Evolutionary conservation across 2,797 vertebrate species (phyloP).

Genomic region (Pterois miles): DNA sequence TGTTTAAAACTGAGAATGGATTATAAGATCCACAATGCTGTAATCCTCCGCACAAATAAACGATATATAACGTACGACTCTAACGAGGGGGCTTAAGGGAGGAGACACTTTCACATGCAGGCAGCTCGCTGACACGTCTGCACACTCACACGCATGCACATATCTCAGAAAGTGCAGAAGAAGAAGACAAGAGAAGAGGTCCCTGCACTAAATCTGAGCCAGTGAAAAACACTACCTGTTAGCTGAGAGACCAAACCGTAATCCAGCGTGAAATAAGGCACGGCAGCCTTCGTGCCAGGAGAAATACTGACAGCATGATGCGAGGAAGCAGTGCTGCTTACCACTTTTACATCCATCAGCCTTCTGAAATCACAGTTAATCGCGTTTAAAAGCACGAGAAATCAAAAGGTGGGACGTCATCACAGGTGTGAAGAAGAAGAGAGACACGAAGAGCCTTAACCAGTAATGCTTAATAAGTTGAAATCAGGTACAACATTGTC

Average conservation of each 20-base stretch:
- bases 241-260: not conserved
- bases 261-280: constrained; percentile 17
- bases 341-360: constrained; percentile 31
- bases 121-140: not conserved
- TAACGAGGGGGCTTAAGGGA: constrained; percentile 45
- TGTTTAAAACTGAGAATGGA: constrained; percentile 87
- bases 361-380: not conserved
- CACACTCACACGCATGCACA: not conserved
- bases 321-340: constrained; percentile 23
- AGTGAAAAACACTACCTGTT: not conserved
- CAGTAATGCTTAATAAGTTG: not conserved
- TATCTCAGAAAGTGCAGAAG: not conserved
- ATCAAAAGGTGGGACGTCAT: not conserved
- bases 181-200: not conserved
- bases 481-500: not conserved
- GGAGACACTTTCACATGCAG: constrained; percentile 49
- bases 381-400: not conserved
- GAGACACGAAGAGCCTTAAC: not conserved
- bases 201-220: not conserved
- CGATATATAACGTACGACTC: constrained; percentile 60
- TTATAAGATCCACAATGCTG: constrained; percentile 74
- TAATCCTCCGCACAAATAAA: constrained; percentile 76
- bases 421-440: not conserved
- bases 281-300: not conserved
- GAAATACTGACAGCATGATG: constrained; percentile 7